Evolutionary conservation across 2,113 vertebrate species (phyloP).

Genomic region (Thalassarche chlororhynchos): DNA sequence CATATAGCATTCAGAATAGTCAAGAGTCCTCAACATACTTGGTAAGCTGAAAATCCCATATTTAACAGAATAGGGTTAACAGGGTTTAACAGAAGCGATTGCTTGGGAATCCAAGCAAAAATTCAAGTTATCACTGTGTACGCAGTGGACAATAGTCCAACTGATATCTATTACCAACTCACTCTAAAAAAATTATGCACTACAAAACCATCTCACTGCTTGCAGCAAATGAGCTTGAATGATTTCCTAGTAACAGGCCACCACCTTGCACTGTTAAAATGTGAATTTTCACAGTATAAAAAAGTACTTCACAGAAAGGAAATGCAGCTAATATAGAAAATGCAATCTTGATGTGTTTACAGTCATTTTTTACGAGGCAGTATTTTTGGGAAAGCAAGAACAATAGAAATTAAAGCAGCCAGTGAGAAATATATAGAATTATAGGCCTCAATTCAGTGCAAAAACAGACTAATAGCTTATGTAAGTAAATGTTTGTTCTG

Average conservation of each 20-base stretch:
- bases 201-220: slow-evolving; percentile 57
- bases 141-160: not conserved
- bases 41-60: slow-evolving; percentile 14
- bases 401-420: slow-evolving; percentile 47
- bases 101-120: slow-evolving; percentile 61
- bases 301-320: slow-evolving; percentile 45
- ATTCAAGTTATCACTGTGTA: slow-evolving; percentile 56
- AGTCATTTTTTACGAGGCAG: slow-evolving; percentile 39
- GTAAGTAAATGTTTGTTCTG: slow-evolving; percentile 50
- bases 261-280: slow-evolving; percentile 51
- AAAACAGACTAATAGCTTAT: slow-evolving; percentile 60
- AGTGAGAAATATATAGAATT: slow-evolving; percentile 35
- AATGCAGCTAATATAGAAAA: slow-evolving; percentile 45
- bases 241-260: slow-evolving; percentile 39
- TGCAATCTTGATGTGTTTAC: not conserved
- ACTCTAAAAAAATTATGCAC: slow-evolving; percentile 30
- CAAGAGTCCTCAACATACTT: not conserved
- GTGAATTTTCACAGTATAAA: slow-evolving; percentile 62
- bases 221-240: slow-evolving; percentile 41
- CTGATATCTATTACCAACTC: slow-evolving; percentile 16
- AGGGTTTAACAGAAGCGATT: not conserved
- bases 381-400: slow-evolving; percentile 33
- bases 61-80: not conserved
- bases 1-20: not conserved
- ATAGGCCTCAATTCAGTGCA: slow-evolving; percentile 65